Percentiles rank a stretch among this genome's conserved stretches.
These are phyloP conservation scores for Ctena decussata DNA, from an alignment of 2,888 invertebrate species.

Conservation along the genomic window DNA sequence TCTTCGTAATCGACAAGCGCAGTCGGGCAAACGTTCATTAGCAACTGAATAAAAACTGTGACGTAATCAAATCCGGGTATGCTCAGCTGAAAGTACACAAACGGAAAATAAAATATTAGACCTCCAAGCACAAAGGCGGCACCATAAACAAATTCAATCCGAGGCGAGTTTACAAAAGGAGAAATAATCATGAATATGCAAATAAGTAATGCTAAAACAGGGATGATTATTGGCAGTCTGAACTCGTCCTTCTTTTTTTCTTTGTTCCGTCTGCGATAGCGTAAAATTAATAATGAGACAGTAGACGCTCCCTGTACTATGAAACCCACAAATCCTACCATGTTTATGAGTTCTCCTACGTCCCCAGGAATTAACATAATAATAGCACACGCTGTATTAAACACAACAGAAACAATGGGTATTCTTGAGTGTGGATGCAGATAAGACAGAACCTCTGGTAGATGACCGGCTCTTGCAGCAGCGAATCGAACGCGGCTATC, in stretches of 20 bases:
- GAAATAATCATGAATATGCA: constrained; percentile 59
- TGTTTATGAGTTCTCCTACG: constrained; percentile 46
- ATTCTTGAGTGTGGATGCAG: constrained; percentile 55
- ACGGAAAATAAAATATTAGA: constrained; percentile 56
- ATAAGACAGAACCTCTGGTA: constrained; percentile 62
- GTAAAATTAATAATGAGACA: constrained; percentile 23
- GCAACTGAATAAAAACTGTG: constrained; percentile 39
- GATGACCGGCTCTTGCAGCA: constrained; percentile 56
- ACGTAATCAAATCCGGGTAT: constrained; percentile 48
- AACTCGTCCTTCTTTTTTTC: constrained; percentile 6
- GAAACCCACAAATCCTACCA: constrained; percentile 47
- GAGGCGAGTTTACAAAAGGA: constrained; percentile 55
- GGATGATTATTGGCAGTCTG: constrained; percentile 41
- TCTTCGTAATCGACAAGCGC: background rate
- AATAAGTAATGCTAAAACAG: constrained; percentile 36
- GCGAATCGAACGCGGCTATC: constrained; percentile 54
- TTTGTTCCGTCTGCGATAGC: constrained; percentile 25
- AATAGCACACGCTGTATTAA: constrained; percentile 38
- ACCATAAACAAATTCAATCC: constrained; percentile 61
- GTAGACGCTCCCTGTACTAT: constrained; percentile 22
- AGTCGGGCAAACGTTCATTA: constrained; percentile 51
- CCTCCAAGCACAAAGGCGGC: constrained; percentile 43
- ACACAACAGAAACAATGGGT: constrained; percentile 36
- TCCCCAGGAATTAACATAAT: constrained; percentile 53
- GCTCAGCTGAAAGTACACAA: constrained; percentile 34